Base-by-base conservation (phyloP, 2,888 invertebrate species). In the Sphaerolaimus hirsutus region DNA sequence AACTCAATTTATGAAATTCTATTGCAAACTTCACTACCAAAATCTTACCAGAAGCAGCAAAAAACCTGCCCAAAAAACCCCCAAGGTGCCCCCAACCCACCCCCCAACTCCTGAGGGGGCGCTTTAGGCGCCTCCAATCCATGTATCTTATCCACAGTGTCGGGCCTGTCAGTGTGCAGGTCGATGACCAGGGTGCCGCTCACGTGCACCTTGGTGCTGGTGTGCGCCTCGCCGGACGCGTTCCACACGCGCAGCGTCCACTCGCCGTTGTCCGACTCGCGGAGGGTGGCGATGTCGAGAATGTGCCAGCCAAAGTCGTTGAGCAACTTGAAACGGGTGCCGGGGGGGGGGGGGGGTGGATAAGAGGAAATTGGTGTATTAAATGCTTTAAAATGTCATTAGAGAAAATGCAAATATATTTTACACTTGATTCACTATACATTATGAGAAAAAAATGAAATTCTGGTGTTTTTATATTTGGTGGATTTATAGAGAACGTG, bases 281-380 rank as follows among this genome's bases (percentile, higher is more conserved):
- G n/a, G 5, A 17, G 17, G 25, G 26, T 14, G 45, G 47, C 80
- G 46, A 93, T 72, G 64, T 91, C 89, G 57, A 97, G 71, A 4
- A 86, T 84, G 4, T 91, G 81, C 58, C 17, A 41, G n/a, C 86
- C 89, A 62, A 89, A 91, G 62, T 89, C 89, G 62, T 86, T 83
- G 46, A 84, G 75, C 69, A 83, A 67, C 63, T 86, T 87, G n/a
- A 89, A 84, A 49, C 93, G 75, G 12, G 86, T 86, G 10, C 86
- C 84, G 10, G 81, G 81, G 1, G 35, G 19, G 14, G 25, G 25
- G 7, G n/a, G 10, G 5, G 37, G n/a, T n/a, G n/a, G n/a, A n/a
- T n/a, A n/a, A n/a, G n/a, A n/a, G n/a, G n/a, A n/a, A n/a, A n/a
- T n/a, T n/a, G n/a, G n/a, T n/a, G n/a, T n/a, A n/a, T n/a, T n/a